Conservation (phyloP, 2,113 vertebrate species). For the Chitala chitala region DNA sequence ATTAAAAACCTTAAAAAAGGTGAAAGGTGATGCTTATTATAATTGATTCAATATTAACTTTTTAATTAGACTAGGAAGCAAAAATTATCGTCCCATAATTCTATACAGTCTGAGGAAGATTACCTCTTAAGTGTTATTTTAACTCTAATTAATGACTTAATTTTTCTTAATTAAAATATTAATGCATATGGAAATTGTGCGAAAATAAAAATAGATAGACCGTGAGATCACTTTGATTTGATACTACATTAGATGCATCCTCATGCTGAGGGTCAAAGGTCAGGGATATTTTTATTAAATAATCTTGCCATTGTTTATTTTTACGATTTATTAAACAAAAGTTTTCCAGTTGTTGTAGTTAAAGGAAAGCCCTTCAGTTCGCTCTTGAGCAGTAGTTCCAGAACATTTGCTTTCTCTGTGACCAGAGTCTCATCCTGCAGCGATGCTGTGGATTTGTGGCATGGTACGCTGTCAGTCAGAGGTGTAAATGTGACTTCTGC, state of each 20-base stretch:
- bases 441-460: no score
- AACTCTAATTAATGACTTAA: conserved; percentile 8
- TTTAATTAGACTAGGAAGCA: conserved; percentile 7
- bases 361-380: no score
- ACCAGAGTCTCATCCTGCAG: no score
- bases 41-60: conserved; percentile 15
- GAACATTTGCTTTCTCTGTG: no score
- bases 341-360: no score
- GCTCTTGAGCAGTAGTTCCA: no score
- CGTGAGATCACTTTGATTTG: conserved; percentile 1
- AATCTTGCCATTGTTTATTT: no score
- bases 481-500: no score
- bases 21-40: neutral
- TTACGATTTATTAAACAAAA: no score
- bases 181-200: conserved; percentile 9
- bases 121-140: conserved; percentile 5
- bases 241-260: neutral
- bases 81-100: conserved; percentile 9
- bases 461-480: no score
- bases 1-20: conserved; percentile 5
- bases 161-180: conserved; percentile 15
- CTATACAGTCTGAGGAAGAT: conserved; percentile 8
- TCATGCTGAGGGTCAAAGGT: no score
- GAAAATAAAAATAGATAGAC: neutral
- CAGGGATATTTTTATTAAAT: no score